Evolutionary conservation across 2,113 vertebrate species (phyloP), one percentile per base, ranked within the genome.

Genomic region (Porphyrio hochstetteri): DNA sequence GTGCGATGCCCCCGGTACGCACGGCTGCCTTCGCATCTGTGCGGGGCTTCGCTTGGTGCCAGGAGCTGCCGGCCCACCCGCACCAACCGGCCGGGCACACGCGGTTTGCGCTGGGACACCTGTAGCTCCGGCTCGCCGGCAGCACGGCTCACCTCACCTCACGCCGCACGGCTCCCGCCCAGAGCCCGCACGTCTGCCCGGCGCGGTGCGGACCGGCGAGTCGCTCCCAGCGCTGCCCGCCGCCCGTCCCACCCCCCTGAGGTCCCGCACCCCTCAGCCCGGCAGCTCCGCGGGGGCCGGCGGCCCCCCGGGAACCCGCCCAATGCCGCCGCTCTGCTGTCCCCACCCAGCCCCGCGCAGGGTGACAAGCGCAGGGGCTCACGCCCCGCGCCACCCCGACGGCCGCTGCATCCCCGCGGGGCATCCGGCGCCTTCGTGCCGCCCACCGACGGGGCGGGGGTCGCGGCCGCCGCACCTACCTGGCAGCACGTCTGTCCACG

Each of bases 151-250:
- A 12, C 52, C 52, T 52, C 50, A 4, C 53, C 57, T 2, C 71
- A 2, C n/a, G 9, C 25, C 31, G 24, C 10, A 1, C 20, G 44
- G 0, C 1, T 11, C 25, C 11, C 55, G 0, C 65, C 2, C 24
- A 16, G 23, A 17, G 18, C 65, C 67, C 1, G 53, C 82, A 33
- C 16, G 15, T 20, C 28, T 3, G 9, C 23, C 24, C 16, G 18
- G 33, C 6, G 9, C 16, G 21, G 33, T 7, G 9, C 28, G 28
- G 17, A 10, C 40, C 14, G 12, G 11, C 3, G 16, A 44, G 29
- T 18, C 14, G 31, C 57, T 31, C 3, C 44, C 50, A 16, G n/a
- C 44, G 42, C 27, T 20, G 21, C 40, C 16, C 35, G 63, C 33
- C 18, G 68, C 67, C 42, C 31, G 42, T 18, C 68, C 69, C 36